Evolutionary conservation across 2,888 invertebrate genomes (phyloP).

Genomic region (Monoplex corrugatus): DNA sequence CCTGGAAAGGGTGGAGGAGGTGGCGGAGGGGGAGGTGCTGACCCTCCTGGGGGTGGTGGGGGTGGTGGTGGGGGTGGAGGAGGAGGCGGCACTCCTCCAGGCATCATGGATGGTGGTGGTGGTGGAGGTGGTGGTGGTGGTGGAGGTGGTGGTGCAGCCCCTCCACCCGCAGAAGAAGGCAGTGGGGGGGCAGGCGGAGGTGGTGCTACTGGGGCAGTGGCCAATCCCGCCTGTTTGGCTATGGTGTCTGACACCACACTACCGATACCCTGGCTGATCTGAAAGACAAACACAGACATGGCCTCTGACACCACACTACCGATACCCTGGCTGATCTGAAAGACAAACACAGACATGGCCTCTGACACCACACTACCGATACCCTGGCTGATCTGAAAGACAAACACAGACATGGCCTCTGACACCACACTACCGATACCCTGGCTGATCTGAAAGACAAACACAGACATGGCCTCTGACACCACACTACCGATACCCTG

Average conservation of each 20-base stretch:
- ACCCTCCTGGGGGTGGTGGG: slow-evolving; percentile 49
- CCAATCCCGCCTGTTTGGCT: not conserved
- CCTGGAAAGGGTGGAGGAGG: slow-evolving; percentile 50
- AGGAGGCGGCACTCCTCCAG: slow-evolving; percentile 40
- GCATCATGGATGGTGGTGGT: slow-evolving; percentile 30
- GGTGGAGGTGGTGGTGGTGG: slow-evolving; percentile 46
- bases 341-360: no score
- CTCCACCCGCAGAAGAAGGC: not conserved
- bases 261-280: slow-evolving; percentile 71
- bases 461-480: no score
- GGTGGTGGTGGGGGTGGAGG: slow-evolving; percentile 61
- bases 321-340: no score
- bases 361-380: not conserved
- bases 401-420: no score
- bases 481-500: not conserved
- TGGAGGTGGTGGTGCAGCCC: slow-evolving; percentile 50
- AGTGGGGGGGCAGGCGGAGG: not conserved
- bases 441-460: no score
- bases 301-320: no score
- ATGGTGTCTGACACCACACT: slow-evolving; percentile 65
- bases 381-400: not conserved
- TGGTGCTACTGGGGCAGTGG: not conserved
- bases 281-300: no score
- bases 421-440: no score
- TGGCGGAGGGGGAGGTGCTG: slow-evolving; percentile 71